Percentiles rank a stretch among this genome's conserved stretches.
Conservation (phyloP, 2,888 invertebrate species). For the Xestia ashworthii region DNA sequence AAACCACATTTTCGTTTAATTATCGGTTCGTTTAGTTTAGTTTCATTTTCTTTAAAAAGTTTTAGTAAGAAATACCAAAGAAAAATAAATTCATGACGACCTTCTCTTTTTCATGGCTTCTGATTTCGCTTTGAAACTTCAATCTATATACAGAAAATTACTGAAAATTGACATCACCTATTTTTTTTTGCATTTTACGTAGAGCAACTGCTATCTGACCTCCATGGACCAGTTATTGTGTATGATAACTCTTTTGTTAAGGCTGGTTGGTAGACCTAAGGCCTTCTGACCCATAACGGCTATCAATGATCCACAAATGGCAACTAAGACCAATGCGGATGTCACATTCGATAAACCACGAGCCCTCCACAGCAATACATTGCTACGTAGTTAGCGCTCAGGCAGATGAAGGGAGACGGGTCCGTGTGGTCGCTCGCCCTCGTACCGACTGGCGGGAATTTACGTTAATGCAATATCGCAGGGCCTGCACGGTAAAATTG, state of each 20-base stretch:
- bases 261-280: too few species aligned
- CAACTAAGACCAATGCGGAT: neutral
- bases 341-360: neutral
- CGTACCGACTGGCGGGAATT: neutral
- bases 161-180: too few species aligned
- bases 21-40: neutral
- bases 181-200: too few species aligned
- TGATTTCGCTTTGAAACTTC: neutral
- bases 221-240: too few species aligned
- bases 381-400: neutral
- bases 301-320: neutral
- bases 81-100: neutral
- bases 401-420: neutral
- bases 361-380: neutral
- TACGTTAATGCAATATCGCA: too few species aligned
- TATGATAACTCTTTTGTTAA: neutral
- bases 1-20: neutral
- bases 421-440: neutral
- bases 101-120: neutral
- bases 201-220: too few species aligned
- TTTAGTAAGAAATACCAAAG: neutral
- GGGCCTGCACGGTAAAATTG: neutral
- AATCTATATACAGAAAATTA: neutral
- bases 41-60: too few species aligned
- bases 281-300: too few species aligned